Percentiles rank a stretch among this genome's conserved stretches.
Conservation (phyloP, 2,113 vertebrate genomes). For the Pluvialis apricaria region DNA sequence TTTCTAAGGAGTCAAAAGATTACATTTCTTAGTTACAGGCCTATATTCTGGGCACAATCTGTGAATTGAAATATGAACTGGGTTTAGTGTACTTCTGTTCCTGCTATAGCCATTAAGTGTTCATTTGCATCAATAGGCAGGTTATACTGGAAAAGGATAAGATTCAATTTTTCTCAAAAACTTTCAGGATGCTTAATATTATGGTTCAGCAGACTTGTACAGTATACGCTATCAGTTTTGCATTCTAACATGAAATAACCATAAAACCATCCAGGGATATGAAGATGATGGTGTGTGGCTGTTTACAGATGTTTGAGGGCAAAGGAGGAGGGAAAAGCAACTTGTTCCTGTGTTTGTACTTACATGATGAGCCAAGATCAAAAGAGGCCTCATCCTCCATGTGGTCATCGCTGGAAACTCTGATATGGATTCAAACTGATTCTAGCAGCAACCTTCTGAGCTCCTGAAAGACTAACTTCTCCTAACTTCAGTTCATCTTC, state of each 20-base stretch:
- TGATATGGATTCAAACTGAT: background rate
- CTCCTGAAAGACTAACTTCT: background rate
- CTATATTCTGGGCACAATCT: conserved; percentile 8
- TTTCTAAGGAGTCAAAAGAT: conserved; percentile 10
- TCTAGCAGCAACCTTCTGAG: background rate
- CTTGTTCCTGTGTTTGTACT: background rate
- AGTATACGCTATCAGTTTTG: background rate
- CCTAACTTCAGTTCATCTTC: background rate
- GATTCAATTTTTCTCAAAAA: background rate
- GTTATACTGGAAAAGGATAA: background rate
- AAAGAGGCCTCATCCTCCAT: background rate
- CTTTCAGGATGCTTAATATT: background rate
- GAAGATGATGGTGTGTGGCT: background rate
- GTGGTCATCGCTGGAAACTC: background rate
- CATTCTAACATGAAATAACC: background rate
- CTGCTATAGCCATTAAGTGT: conserved; percentile 21
- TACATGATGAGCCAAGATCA: background rate
- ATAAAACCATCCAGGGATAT: background rate
- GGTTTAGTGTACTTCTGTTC: background rate
- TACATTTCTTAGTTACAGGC: background rate
- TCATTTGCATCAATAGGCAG: conserved; percentile 8
- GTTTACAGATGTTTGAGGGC: background rate
- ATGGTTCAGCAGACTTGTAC: background rate
- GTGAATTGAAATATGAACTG: background rate
- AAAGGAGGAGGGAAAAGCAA: background rate